Evolutionary conservation across 2,888 invertebrate species (phyloP).

Genomic region (Sussaba pulchella): DNA sequence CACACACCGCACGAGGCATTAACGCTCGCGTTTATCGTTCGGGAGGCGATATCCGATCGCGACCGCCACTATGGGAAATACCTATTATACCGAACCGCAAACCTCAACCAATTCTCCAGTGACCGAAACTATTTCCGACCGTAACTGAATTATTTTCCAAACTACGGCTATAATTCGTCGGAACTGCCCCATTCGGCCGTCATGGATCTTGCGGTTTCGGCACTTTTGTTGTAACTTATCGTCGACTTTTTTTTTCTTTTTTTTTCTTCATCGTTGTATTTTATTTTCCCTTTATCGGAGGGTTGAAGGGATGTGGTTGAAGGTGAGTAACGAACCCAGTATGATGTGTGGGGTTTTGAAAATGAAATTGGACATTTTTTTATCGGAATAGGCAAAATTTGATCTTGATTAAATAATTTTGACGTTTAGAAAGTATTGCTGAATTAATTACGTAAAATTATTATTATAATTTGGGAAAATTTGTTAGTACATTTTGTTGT

Average conservation of each 20-base stretch:
- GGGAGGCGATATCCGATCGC: conserved; percentile 42
- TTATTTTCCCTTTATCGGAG: not conserved
- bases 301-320: not conserved
- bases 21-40: conserved; percentile 55
- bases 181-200: conserved; percentile 2
- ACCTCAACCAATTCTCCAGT: conserved; percentile 51
- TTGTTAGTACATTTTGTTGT: too few species aligned
- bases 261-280: not conserved
- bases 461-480: too few species aligned
- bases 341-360: not conserved
- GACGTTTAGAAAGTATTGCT: too few species aligned
- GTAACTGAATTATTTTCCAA: conserved; percentile 50
- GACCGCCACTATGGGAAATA: conserved; percentile 37
- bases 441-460: too few species aligned
- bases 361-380: too few species aligned
- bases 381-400: too few species aligned
- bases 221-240: not conserved
- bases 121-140: conserved; percentile 54
- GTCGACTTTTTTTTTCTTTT: conserved; percentile 3
- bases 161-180: conserved; percentile 25
- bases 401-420: too few species aligned
- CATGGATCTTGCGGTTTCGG: conserved; percentile 19
- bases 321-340: not conserved
- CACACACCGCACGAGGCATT: conserved; percentile 37
- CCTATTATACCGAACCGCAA: conserved; percentile 49